A percentile compares a stretch with the other conserved stretches of the same genome.
Evolutionary conservation across 2,888 invertebrate species (phyloP).

Genomic region (Aphidius colemani): DNA sequence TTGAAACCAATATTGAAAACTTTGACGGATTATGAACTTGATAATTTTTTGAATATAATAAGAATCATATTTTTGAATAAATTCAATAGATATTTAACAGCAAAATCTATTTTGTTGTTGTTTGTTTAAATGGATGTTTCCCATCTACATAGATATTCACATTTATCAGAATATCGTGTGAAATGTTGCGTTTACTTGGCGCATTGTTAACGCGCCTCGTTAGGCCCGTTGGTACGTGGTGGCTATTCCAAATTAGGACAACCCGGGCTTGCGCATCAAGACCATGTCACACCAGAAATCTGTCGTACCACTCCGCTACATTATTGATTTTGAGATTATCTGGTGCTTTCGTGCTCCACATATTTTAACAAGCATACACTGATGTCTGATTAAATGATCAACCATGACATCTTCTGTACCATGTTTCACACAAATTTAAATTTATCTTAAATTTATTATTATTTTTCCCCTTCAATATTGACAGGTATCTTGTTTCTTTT

Average conservation of each 20-base stretch:
- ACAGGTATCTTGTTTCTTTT: too few species aligned
- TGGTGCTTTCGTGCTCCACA: conserved; percentile 44
- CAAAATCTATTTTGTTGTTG: conserved; percentile 1
- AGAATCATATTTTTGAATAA: too few species aligned
- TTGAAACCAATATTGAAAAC: too few species aligned
- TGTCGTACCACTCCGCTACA: conserved; percentile 42
- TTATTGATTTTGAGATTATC: conserved; percentile 59
- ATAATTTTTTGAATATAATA: too few species aligned
- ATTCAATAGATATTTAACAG: too few species aligned
- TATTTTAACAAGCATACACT: conserved; percentile 41
- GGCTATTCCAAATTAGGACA: conserved; percentile 41
- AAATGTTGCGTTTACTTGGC: conserved; percentile 28
- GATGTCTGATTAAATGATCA: conserved; percentile 16
- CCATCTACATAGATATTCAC: conserved; percentile 8
- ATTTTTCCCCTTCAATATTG: background rate
- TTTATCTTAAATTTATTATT: conserved; percentile 1
- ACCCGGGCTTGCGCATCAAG: conserved; percentile 35
- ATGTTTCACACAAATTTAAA: background rate
- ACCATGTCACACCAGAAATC: conserved; percentile 34
- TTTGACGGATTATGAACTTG: too few species aligned
- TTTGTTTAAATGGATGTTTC: conserved; percentile 29
- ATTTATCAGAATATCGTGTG: conserved; percentile 19
- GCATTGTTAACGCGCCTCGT: conserved; percentile 38
- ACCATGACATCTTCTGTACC: conserved; percentile 25
- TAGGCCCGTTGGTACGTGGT: conserved; percentile 32